Base-by-base conservation (phyloP, 2,797 vertebrate genomes). In the Typhlichthys eigenmanni region DNA sequence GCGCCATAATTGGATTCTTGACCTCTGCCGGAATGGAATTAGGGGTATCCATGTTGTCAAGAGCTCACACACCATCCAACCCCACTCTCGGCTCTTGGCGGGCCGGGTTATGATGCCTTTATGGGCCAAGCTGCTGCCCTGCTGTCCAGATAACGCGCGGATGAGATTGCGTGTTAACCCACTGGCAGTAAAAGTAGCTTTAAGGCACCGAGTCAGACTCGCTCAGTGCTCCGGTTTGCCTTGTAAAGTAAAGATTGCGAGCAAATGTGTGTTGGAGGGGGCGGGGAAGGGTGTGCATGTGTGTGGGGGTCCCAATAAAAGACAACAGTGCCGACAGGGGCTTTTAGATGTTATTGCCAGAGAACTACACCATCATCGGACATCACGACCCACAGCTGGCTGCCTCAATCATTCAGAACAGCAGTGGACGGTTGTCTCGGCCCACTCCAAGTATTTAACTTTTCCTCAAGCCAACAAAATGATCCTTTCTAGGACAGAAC, bases 51-150 rank as follows among this genome's bases (percentile, higher is more conserved):
- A 58, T 45, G 55, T 75, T 72, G 72, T 74, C 60, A 14, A 63
- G 59, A 16, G 64, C 58, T 56, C 75, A 60, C 69, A 70, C 53
- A 68, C 47, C 24, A 47, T 64, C 64, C 65, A 68, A 63, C 75
- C 62, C 11, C n/a, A 60, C 65, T 47, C 64, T 29, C 60, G 68
- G 72, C 73, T 73, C 72, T 74, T 71, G 57, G 77, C 60, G 67
- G 61, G 71, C 66, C 68, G 62, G 82, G 83, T 87, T 85, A 85
- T 55, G 57, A 78, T 73, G 70, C 75, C 67, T 89, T 86, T 82
- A 76, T 54, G 72, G 71, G 79, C 74, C 82, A 74, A 75, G 74
- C 71, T 79, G 82, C 73, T 74, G 64, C 68, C 65, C 52, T 49
- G 52, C 76, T 73, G 74, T 73, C 80, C 78, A 75, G 70, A 62